Percentiles rank a stretch among this genome's conserved stretches.
phyloP scores from a whole-genome alignment of 2,797 vertebrate species.

The Danionella dracula region DNA sequence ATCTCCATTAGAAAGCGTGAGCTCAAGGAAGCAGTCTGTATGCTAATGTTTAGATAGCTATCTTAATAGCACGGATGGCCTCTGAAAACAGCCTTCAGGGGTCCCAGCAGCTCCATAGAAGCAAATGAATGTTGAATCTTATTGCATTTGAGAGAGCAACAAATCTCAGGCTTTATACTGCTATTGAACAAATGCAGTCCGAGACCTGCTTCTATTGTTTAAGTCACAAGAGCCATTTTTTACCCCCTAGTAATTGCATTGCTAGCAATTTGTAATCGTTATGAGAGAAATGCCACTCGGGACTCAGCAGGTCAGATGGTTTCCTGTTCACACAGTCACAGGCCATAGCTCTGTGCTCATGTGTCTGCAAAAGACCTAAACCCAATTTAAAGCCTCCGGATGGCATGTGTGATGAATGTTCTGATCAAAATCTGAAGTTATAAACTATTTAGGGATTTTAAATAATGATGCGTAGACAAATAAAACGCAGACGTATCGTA shows the following conservation, averaged over 20 bases:
- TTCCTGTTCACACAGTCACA: background rate
- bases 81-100: background rate
- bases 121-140: background rate
- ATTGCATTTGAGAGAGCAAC: slow-evolving; percentile 21
- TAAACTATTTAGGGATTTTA: slow-evolving; percentile 10
- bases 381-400: background rate
- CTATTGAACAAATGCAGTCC: slow-evolving; percentile 11
- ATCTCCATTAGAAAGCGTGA: background rate
- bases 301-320: slow-evolving; percentile 6
- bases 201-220: slow-evolving; percentile 23
- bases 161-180: slow-evolving; percentile 24
- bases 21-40: slow-evolving; percentile 21
- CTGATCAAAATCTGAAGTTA: slow-evolving; percentile 12
- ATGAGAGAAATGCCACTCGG: slow-evolving; percentile 10
- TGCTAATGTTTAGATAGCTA: slow-evolving; percentile 1
- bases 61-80: background rate
- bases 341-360: slow-evolving; percentile 20
- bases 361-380: background rate
- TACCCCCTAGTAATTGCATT: slow-evolving; percentile 21
- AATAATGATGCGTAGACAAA: background rate
- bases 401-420: background rate
- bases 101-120: background rate
- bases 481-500: background rate
- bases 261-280: slow-evolving; percentile 35
- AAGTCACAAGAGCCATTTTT: background rate